Evolutionary conservation across 2,113 vertebrate species (phyloP).

Genomic region (Peromyscus californicus): DNA sequence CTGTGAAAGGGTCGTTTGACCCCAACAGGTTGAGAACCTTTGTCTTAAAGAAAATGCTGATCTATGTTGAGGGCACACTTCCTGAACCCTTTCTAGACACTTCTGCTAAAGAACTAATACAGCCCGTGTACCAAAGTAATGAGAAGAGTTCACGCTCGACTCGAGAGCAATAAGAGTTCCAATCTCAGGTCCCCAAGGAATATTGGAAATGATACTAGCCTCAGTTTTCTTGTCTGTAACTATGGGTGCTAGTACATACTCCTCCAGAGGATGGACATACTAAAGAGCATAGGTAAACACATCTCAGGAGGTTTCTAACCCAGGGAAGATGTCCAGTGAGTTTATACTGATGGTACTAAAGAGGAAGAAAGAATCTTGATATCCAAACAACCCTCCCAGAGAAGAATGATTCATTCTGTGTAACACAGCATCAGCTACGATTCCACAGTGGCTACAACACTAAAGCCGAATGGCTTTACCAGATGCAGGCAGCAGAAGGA

Average conservation of each 20-base stretch:
- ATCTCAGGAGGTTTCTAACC: not conserved
- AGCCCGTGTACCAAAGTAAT: not conserved
- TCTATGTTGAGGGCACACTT: not conserved
- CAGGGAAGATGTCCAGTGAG: too few species aligned
- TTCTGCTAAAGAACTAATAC: not conserved
- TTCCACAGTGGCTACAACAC: not conserved
- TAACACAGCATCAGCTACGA: not conserved
- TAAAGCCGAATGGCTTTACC: not conserved
- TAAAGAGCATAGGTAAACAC: not conserved
- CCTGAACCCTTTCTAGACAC: not conserved
- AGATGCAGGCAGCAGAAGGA: not conserved
- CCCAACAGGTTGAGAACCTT: not conserved
- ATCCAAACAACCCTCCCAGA: conserved; percentile 14
- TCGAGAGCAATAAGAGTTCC: not conserved
- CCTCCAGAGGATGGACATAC: not conserved
- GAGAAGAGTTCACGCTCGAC: not conserved
- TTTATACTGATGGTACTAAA: not conserved
- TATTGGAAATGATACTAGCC: not conserved
- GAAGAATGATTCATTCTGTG: not conserved
- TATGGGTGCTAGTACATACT: not conserved
- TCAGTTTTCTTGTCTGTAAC: not conserved
- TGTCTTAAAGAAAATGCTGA: not conserved
- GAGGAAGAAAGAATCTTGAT: not conserved
- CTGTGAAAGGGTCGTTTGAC: not conserved
- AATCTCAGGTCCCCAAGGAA: not conserved